These are phyloP conservation scores for Hippocampus comes DNA, from an alignment of 2,113 vertebrate genomes.

Conservation along the genomic window DNA sequence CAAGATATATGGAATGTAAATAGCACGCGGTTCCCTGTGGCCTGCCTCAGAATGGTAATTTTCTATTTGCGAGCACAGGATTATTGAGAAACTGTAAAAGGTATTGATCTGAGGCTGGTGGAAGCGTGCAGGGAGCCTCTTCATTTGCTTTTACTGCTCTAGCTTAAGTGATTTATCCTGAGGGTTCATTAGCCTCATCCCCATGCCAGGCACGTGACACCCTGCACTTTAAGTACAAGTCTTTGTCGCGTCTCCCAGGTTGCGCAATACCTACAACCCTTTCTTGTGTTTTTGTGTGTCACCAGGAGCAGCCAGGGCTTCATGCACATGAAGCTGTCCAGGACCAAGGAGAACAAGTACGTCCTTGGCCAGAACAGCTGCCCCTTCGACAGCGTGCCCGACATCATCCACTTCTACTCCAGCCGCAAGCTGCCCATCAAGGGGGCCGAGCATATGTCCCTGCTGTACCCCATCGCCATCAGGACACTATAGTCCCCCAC, in stretches of 20 bases:
- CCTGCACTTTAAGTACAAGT: slow-evolving; percentile 36
- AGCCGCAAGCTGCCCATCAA: slow-evolving; percentile 98
- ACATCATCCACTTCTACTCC: slow-evolving; percentile 96
- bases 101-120: slow-evolving; percentile 46
- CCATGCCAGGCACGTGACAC: slow-evolving; percentile 29
- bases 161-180: slow-evolving; percentile 55
- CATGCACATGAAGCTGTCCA: slow-evolving; percentile 97
- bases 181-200: slow-evolving; percentile 54
- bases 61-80: slow-evolving; percentile 45
- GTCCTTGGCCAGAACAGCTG: slow-evolving; percentile 96
- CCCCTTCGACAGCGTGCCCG: slow-evolving; percentile 91
- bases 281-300: slow-evolving; percentile 16
- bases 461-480: slow-evolving; percentile 95
- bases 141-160: slow-evolving; percentile 64
- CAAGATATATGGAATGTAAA: slow-evolving; percentile 16
- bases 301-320: slow-evolving; percentile 98
- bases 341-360: slow-evolving; percentile 94
- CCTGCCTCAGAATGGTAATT: slow-evolving; percentile 14
- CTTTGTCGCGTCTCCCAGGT: not conserved
- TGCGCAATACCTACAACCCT: not conserved
- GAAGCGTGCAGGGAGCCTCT: slow-evolving; percentile 47
- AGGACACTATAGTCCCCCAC: slow-evolving; percentile 82
- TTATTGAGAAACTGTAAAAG: slow-evolving; percentile 54
- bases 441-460: slow-evolving; percentile 96
- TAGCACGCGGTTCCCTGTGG: not conserved